These are phyloP conservation scores for Cheirogaleus medius DNA, from an alignment of 2,113 vertebrate species.

Conservation along the genomic window DNA sequence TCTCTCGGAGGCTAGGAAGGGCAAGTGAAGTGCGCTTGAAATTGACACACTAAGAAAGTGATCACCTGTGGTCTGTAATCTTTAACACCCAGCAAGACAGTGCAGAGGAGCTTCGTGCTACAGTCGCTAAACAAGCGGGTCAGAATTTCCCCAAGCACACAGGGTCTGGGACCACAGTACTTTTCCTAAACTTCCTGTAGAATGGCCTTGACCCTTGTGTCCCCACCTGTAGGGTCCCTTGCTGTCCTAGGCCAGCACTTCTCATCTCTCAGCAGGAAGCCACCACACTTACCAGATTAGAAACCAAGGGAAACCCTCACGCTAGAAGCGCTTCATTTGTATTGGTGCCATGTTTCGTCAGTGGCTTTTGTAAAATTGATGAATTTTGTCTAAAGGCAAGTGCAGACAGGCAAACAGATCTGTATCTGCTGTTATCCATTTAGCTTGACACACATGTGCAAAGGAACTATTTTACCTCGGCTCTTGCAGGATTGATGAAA, in stretches of 20 bases:
- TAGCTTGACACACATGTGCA: slow-evolving; percentile 78
- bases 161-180: slow-evolving; percentile 18
- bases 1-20: background rate
- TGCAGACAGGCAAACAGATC: slow-evolving; percentile 88
- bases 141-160: slow-evolving; percentile 31
- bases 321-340: slow-evolving; percentile 78
- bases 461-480: slow-evolving; percentile 78
- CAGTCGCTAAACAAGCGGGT: slow-evolving; percentile 7
- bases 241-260: slow-evolving; percentile 66
- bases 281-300: slow-evolving; percentile 63
- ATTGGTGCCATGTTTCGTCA: slow-evolving; percentile 79
- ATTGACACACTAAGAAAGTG: background rate
- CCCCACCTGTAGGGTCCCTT: slow-evolving; percentile 37
- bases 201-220: slow-evolving; percentile 63
- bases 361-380: slow-evolving; percentile 87
- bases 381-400: slow-evolving; percentile 88
- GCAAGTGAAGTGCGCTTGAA: background rate
- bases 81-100: background rate
- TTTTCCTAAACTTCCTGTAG: slow-evolving; percentile 49
- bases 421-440: slow-evolving; percentile 87
- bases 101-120: background rate
- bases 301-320: slow-evolving; percentile 23
- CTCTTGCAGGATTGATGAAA: slow-evolving; percentile 84
- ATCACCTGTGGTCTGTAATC: background rate
- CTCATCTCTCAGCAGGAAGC: slow-evolving; percentile 65